Evolutionary conservation across 1,140 invertebrate genomes (phyloP).

Genomic region (Philaenus spumarius): DNA sequence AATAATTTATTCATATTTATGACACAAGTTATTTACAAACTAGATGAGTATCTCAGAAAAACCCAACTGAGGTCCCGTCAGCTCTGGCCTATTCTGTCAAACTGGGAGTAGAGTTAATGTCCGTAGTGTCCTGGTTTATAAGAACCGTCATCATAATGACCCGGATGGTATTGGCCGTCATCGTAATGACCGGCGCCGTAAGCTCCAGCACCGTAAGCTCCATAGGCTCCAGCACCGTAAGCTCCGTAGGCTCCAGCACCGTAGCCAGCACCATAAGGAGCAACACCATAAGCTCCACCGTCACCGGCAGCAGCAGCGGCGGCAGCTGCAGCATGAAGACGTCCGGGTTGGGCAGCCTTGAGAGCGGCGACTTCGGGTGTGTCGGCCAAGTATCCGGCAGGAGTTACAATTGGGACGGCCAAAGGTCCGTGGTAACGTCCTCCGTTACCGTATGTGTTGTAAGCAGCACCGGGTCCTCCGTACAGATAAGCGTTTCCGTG

Average conservation of each 20-base stretch:
- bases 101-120: conserved; percentile 30
- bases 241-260: not conserved
- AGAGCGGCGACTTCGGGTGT: conserved; percentile 8
- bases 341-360: conserved; percentile 44
- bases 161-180: too few species aligned
- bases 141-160: too few species aligned
- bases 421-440: conserved; percentile 17
- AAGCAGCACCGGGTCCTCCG: too few species aligned
- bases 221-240: too few species aligned
- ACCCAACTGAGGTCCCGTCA: conserved; percentile 11
- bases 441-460: too few species aligned
- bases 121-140: too few species aligned
- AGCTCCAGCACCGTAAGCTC: too few species aligned
- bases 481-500: too few species aligned
- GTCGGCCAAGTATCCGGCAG: conserved; percentile 41
- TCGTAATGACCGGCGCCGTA: too few species aligned
- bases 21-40: too few species aligned
- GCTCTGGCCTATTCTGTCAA: conserved; percentile 11
- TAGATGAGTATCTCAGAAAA: too few species aligned
- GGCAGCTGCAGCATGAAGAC: conserved; percentile 24
- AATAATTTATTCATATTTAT: too few species aligned
- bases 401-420: not conserved
- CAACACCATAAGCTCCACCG: not conserved
- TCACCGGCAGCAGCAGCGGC: not conserved
- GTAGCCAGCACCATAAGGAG: not conserved